Conservation (phyloP, 1,140 invertebrate genomes). For the Mesaphorura yosii region DNA sequence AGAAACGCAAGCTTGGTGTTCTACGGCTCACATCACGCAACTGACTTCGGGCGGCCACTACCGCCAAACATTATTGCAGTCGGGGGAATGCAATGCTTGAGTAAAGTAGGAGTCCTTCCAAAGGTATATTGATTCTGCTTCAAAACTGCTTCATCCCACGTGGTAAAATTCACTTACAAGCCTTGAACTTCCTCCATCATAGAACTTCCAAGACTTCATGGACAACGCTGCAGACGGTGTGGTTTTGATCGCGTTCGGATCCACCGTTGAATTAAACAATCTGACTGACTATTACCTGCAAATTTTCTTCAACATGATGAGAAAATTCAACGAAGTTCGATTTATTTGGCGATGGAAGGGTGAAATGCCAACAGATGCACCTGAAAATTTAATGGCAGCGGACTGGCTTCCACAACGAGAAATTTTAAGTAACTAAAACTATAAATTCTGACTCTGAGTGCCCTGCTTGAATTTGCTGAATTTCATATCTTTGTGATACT, state of each 20-base stretch:
- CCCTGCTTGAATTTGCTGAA: no score
- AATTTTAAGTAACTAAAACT: constrained; percentile 22
- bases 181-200: no score
- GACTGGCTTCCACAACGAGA: constrained; percentile 25
- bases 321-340: constrained; percentile 12
- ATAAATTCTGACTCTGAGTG: no score
- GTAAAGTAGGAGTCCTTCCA: background rate
- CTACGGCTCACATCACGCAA: constrained; percentile 11
- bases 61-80: constrained; percentile 11
- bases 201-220: constrained; percentile 20
- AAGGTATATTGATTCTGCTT: no score
- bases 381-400: constrained; percentile 13
- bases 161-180: no score
- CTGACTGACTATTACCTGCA: constrained; percentile 5
- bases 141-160: no score
- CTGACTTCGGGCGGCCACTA: constrained; percentile 12
- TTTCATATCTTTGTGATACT: no score
- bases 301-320: constrained; percentile 21
- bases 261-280: constrained; percentile 15
- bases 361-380: background rate
- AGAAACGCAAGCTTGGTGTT: constrained; percentile 11
- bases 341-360: constrained; percentile 25
- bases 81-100: constrained; percentile 15
- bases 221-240: constrained; percentile 16
- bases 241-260: constrained; percentile 23